Evolutionary conservation across 2,888 invertebrate species (phyloP), one percentile per base, ranked within the genome.

Genomic region (Falcaria lacertinaria): DNA sequence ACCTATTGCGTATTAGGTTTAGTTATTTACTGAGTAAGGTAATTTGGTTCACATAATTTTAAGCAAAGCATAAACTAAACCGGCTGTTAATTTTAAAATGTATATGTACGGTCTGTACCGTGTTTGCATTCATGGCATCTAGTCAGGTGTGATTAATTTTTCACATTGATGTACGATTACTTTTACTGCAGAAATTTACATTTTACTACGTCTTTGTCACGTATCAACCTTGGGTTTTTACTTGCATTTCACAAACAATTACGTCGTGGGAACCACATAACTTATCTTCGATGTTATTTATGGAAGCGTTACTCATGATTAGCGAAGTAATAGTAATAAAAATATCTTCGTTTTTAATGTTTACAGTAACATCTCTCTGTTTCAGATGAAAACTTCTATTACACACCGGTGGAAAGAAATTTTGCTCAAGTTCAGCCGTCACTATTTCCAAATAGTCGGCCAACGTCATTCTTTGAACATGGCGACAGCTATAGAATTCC

Each of bases 351-450:
- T n/a, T n/a, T n/a, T n/a, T n/a, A n/a, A n/a, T n/a, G n/a, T n/a
- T n/a, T n/a, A n/a, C n/a, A n/a, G n/a, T n/a, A n/a, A n/a, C n/a
- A n/a, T n/a, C n/a, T 47, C 52, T 48, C 79, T 66, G 68, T 88
- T 88, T 60, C 87, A 89, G 89, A 85, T 77, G 85, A 82, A 61
- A 80, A 82, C 60, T 87, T 81, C 67, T 89, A 81, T 64, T 86
- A 82, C 72, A 74, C 85, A 70, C 86, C 86, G 47, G 80, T 81
- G 69, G 89, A 89, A 77, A 82, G 87, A 76, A 89, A 68, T 71
- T 89, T 83, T 80, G 89, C 89, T 75, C 89, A 89, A 88, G 84
- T 87, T 61, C 88, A 89, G 72, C 89, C 89, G 39, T 78, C 85
- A 61, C 64, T 89, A 51, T 89, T 74, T 69, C 73, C 82, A 52